Percentiles rank a stretch among this genome's conserved stretches.
These are phyloP conservation scores for Trachelus stipa DNA, from an alignment of 2,888 invertebrate genomes.

Conservation along the genomic window DNA sequence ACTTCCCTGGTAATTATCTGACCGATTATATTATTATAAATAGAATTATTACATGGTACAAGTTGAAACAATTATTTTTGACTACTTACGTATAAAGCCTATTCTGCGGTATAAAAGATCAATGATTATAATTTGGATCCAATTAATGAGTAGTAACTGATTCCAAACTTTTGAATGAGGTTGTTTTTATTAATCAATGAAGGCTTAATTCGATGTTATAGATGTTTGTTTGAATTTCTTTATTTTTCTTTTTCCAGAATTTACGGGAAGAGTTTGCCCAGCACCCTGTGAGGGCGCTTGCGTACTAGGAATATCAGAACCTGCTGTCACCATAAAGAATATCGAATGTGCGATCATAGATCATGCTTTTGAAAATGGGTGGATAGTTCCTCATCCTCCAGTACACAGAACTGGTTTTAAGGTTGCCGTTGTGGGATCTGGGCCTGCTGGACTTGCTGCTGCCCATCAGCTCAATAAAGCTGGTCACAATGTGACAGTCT, in stretches of 20 bases:
- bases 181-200: neutral
- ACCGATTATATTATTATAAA: neutral
- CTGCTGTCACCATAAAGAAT: conserved; percentile 98
- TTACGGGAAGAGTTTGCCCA: conserved; percentile 93
- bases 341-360: conserved; percentile 99
- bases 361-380: conserved; percentile 95
- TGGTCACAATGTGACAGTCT: conserved; percentile 96
- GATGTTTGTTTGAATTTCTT: neutral
- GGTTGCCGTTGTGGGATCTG: conserved; percentile 93
- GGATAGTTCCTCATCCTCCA: conserved; percentile 89
- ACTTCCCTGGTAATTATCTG: conserved; percentile 84
- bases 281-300: conserved; percentile 99
- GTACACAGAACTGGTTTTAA: conserved; percentile 80
- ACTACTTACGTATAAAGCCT: neutral
- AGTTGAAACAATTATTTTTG: too few relatives aligned
- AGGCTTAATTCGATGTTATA: conserved; percentile 6
- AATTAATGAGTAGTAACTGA: conserved; percentile 52
- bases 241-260: conserved; percentile 70
- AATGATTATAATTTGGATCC: conserved; percentile 56
- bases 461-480: conserved; percentile 98
- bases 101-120: neutral
- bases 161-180: conserved; percentile 38
- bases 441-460: conserved; percentile 94
- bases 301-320: conserved; percentile 94
- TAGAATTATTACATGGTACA: too few relatives aligned